Conservation (phyloP, 2,888 invertebrate genomes). For the Amphipoea lucens region DNA sequence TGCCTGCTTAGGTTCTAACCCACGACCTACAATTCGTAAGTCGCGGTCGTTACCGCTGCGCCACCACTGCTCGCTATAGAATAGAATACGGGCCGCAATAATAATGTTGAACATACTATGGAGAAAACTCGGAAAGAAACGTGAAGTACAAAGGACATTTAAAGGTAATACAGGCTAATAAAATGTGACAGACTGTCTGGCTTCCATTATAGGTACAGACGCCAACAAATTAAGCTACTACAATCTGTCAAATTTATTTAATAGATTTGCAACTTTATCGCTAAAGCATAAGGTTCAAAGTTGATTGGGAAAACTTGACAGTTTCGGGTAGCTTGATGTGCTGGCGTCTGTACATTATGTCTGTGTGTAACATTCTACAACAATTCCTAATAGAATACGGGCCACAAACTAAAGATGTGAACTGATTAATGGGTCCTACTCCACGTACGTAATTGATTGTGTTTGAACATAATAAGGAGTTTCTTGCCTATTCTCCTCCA, state of each 20-base stretch:
- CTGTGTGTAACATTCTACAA: neutral
- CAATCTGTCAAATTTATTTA: no score
- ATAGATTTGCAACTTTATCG: no score
- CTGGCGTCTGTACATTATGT: neutral
- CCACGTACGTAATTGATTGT: neutral
- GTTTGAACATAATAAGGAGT: neutral
- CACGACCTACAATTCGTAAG: neutral
- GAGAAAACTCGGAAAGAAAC: conserved; percentile 21
- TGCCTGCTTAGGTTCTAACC: neutral
- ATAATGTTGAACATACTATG: neutral
- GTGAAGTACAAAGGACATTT: conserved; percentile 15
- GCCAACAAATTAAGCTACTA: no score
- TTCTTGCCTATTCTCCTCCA: neutral
- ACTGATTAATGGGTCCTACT: neutral
- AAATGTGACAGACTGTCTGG: conserved; percentile 15
- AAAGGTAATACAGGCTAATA: conserved; percentile 24
- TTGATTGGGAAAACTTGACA: no score
- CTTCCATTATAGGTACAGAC: conserved; percentile 1
- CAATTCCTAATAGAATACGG: neutral
- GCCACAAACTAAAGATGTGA: neutral
- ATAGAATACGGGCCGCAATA: neutral
- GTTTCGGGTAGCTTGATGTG: no score
- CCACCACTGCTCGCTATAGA: neutral
- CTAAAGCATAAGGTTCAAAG: no score
- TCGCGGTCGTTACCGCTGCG: neutral